Percentiles rank a stretch among this genome's conserved stretches.
These are phyloP conservation scores for Genyomyrus donnyi DNA, from an alignment of 2,113 vertebrate species.

Conservation along the genomic window DNA sequence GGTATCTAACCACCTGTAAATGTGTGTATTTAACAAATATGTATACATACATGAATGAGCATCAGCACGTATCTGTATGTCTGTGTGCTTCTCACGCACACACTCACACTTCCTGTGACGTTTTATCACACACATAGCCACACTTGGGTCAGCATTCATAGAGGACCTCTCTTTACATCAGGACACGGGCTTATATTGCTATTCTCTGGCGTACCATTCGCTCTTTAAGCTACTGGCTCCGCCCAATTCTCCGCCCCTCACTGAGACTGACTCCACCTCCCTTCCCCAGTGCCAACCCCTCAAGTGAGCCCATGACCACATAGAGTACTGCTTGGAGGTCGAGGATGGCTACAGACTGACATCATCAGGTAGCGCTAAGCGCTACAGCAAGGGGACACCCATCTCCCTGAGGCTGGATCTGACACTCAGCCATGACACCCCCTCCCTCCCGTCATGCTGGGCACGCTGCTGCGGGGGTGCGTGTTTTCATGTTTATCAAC, in stretches of 20 bases:
- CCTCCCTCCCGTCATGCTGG: not conserved
- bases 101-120: not conserved
- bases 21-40: conserved; percentile 9
- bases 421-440: not conserved
- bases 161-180: not conserved
- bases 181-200: not conserved
- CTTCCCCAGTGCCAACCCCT: conserved; percentile 62
- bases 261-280: conserved; percentile 56
- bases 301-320: conserved; percentile 62
- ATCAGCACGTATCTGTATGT: not conserved
- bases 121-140: not conserved
- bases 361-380: conserved; percentile 7
- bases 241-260: not conserved
- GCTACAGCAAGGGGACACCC: not conserved
- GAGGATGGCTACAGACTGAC: conserved; percentile 28
- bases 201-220: conserved; percentile 34
- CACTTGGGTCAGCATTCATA: conserved; percentile 25
- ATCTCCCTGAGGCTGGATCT: not conserved
- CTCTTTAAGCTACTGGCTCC: conserved; percentile 27
- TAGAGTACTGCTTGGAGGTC: conserved; percentile 87
- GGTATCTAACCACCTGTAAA: not conserved
- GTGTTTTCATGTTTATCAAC: conserved; percentile 31
- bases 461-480: conserved; percentile 39
- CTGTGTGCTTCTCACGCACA: conserved; percentile 29
- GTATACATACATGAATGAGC: not conserved